Evolutionary conservation across 2,888 invertebrate species (phyloP), one percentile per base, ranked within the genome.

Genomic region (Busseola fusca): DNA sequence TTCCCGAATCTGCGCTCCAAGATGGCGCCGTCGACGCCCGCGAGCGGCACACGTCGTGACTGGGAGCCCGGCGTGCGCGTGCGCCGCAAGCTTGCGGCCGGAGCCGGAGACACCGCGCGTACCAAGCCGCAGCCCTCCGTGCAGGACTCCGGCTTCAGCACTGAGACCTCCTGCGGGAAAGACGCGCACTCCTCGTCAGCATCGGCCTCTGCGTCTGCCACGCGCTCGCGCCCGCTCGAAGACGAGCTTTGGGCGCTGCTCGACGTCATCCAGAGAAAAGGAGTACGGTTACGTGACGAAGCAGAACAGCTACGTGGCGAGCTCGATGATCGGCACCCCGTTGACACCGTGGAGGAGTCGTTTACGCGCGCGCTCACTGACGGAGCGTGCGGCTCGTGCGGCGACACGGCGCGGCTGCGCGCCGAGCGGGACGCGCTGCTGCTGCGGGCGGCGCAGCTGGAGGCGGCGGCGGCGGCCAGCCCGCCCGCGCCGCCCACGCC

Each of bases 1-100:
- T 98, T 98, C 96, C 98, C 98, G 89, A 98, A 98, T 96, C 97
- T 98, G 93, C 97, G 98, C 92, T 97, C 97, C 91, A 98, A 98
- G 96, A 97, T 98, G 97, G 97, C 97, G 90, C 96, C 97, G 87
- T 96, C 97, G 89, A 95, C 95, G 91, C 96, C 95, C 79, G 91
- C 94, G 92, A 89, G 93, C 87, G 94, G 91, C 85, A 88, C 95
- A 88, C 93, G 94, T 75, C 95, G 97, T 72, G 97, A 98, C 91
- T 98, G 98, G 97, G 98, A 98, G 92, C 98, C 98, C 0, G 98
- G 98, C 70, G 97, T 97, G 86, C 97, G 98, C 79, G 97, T 97
- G 77, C 96, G 98, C 71, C 94, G 97, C 70, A 97, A 97, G 88
- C 92, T 96, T 76, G 93, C 95, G 56, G 88, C 91, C 76, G 91